Evolutionary conservation across 2,113 vertebrate genomes (phyloP), one percentile per base, ranked within the genome.

Genomic region (Chelonoidis abingdonii): DNA sequence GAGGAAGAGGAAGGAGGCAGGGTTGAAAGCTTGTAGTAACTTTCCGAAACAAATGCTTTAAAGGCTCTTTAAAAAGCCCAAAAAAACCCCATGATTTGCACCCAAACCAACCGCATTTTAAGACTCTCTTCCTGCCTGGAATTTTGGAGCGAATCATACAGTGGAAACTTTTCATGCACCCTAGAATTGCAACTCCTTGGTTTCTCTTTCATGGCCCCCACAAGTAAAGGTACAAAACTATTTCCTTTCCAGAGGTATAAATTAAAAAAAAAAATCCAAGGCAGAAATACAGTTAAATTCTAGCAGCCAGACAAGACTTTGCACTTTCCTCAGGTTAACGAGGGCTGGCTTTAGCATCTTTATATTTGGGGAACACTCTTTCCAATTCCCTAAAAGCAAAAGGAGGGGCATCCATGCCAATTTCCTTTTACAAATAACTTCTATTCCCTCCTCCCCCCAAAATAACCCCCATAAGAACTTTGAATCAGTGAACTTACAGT

Each of bases 21-120:
- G 92, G 83, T 91, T 72, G 69, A 86, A 93, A 89, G 50, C 84
- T 85, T 59, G 69, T 10, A 89, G 21, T 59, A 97, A 97, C 93
- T 95, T 95, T 94, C 80, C 83, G 83, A 93, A 96, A 87, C 94
- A 89, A 92, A 86, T 52, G 85, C 82, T 80, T 85, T 62, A 38
- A 50, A 69, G 83, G 69, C 80, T 41, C 41, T 76, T 11, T 35
- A 50, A 76, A 86, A 41, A 1, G 27, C 12, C 25, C 57, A 31
- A n/a, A 88, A 65, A 82, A 54, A 41, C 41, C 41, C 41, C 38
- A 49, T 13, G 54, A 56, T 86, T 50, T 52, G 52, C n/a, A 11
- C 27, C n/a, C n/a, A 31, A 50, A 56, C n/a, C 6, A 44, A n/a
- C 35, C n/a, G 19, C 25, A 53, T 47, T 56, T 47, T 5, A 4